Evolutionary conservation across 1,140 invertebrate species (phyloP).

Genomic region (Augochlora pura): DNA sequence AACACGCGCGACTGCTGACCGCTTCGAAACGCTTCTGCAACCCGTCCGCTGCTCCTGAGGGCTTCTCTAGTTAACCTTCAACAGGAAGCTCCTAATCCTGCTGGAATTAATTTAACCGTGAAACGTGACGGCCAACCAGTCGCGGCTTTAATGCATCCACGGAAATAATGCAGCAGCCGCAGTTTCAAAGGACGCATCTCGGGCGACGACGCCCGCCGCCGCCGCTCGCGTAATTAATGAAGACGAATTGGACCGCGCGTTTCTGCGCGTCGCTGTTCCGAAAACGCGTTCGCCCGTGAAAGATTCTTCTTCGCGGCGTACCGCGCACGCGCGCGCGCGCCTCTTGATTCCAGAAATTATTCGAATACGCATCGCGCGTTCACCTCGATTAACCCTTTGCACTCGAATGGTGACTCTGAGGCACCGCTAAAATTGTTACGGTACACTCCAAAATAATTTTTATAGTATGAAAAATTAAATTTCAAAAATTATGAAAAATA

Average conservation of each 20-base stretch:
- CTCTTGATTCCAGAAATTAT: slow-evolving; percentile 22
- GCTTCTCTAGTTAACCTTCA: slow-evolving; percentile 2
- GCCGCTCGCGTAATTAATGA: slow-evolving; percentile 37
- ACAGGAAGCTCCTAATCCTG: slow-evolving; percentile 18
- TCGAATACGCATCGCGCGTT: too few species aligned
- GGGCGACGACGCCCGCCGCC: too few species aligned
- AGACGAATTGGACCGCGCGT: slow-evolving; percentile 24
- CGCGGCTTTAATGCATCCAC: slow-evolving; percentile 25
- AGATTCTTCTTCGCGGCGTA: slow-evolving; percentile 11
- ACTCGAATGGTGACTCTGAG: too few species aligned
- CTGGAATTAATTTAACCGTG: slow-evolving; percentile 24
- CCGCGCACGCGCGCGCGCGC: too few species aligned
- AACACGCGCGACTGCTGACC: not conserved
- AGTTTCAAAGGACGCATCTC: slow-evolving; percentile 10
- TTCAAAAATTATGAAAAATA: too few species aligned
- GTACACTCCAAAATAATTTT: too few species aligned
- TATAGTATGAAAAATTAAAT: too few species aligned
- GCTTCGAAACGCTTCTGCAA: not conserved
- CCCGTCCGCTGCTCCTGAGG: not conserved
- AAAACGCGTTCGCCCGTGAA: not conserved
- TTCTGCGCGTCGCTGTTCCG: not conserved
- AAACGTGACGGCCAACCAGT: slow-evolving; percentile 21
- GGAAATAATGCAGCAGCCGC: slow-evolving; percentile 27
- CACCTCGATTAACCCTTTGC: too few species aligned
- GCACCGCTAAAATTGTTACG: too few species aligned